These are phyloP conservation scores for Pleuronectes platessa DNA, from an alignment of 2,113 vertebrate genomes.

Conservation along the genomic window DNA sequence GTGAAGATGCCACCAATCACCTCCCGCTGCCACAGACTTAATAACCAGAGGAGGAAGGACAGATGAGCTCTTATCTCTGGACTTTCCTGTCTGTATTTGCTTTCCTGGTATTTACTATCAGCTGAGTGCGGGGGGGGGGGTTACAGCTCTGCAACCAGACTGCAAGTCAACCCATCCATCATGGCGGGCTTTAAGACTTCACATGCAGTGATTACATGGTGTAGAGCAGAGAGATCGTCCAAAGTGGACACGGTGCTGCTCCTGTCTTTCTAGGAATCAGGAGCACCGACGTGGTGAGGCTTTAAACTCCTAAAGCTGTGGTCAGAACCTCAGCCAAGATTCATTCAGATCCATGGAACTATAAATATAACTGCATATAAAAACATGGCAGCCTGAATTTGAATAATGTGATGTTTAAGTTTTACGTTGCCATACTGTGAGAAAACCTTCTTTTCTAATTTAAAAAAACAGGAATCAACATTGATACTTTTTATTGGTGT, in stretches of 20 bases:
- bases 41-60: conserved; percentile 38
- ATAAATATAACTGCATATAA: too few species aligned
- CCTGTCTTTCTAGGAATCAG: conserved; percentile 4
- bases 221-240: background rate
- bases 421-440: too few species aligned
- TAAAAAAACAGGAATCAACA: too few species aligned
- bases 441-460: too few species aligned
- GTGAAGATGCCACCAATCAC: conserved; percentile 35
- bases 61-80: conserved; percentile 55
- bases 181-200: conserved; percentile 44
- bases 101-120: conserved; percentile 66
- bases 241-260: conserved; percentile 13
- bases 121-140: conserved; percentile 28
- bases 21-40: conserved; percentile 41
- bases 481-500: too few species aligned
- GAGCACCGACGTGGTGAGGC: background rate
- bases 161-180: conserved; percentile 65
- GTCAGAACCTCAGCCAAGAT: background rate
- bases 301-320: background rate
- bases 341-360: too few species aligned
- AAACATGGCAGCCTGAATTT: too few species aligned
- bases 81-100: conserved; percentile 58
- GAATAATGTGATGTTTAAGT: too few species aligned
- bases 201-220: conserved; percentile 25
- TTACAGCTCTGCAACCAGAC: conserved; percentile 3